Evolutionary conservation across 2,113 vertebrate genomes (phyloP).

Genomic region (Morphnarchus princeps): DNA sequence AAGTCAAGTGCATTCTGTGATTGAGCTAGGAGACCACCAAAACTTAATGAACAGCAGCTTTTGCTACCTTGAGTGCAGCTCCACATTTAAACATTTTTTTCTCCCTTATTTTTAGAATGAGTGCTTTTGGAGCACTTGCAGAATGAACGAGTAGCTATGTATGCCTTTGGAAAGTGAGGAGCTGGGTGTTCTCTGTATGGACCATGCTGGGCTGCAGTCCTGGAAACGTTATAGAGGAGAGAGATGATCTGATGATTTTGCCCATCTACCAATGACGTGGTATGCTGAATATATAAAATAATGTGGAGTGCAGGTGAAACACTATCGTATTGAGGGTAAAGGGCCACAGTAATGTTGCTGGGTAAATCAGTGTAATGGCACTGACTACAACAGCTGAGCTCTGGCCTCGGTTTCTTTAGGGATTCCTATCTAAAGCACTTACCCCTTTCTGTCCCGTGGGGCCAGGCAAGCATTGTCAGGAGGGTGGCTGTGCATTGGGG

Average conservation of each 20-base stretch:
- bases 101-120: neutral
- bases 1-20: neutral
- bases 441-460: neutral
- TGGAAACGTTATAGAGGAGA: accelerated
- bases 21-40: neutral
- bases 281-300: neutral
- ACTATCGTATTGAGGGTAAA: neutral
- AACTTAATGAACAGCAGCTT: neutral
- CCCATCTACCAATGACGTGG: neutral
- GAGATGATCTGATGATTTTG: neutral
- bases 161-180: neutral
- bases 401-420: neutral
- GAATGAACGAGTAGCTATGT: neutral
- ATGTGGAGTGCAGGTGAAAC: neutral
- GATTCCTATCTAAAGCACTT: neutral
- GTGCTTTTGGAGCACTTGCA: neutral
- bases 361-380: neutral
- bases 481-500: neutral
- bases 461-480: neutral
- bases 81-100: neutral
- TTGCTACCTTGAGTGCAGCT: neutral
- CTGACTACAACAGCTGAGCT: neutral
- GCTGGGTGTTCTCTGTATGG: neutral
- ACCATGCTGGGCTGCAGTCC: neutral
- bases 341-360: neutral